These are phyloP conservation scores for Apis mellifera DNA, from an alignment of 1,140 invertebrate species.

Conservation along the genomic window Amel_HAv3.1 CM009937.2:10306001-10306500, in stretches of 20 bases:
- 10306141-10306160: background rate
- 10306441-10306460: background rate
- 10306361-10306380: background rate
- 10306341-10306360: background rate
- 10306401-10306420: background rate
- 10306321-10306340: too few species aligned
- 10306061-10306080: background rate
- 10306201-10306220: background rate
- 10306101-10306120: background rate
- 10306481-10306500: conserved; percentile 12
- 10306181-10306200: background rate
- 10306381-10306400: conserved; percentile 9
- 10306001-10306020: background rate
- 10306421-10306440: background rate
- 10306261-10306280: too few species aligned
- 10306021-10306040: background rate
- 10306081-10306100: background rate
- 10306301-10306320: too few species aligned
- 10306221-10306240: too few species aligned
- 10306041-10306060: background rate
- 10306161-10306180: background rate
- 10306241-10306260: too few species aligned
- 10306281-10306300: too few species aligned
- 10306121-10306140: background rate
- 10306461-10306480: conserved; percentile 15